Evolutionary conservation across 2,888 invertebrate genomes (phyloP).

Genomic region (Pristionchus fissidentatus): DNA sequence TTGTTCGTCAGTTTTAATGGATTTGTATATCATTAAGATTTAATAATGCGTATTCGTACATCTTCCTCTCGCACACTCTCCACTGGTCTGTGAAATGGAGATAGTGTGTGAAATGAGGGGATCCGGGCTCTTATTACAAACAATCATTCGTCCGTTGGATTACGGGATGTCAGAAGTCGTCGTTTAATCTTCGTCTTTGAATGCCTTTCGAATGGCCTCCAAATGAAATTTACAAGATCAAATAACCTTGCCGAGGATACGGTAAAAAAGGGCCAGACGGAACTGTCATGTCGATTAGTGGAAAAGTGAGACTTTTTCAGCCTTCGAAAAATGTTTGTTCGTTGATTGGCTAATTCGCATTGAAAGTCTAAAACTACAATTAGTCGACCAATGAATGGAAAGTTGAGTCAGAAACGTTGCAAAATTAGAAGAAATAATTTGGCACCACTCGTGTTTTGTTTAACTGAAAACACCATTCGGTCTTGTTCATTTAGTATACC

Average conservation of each 20-base stretch:
- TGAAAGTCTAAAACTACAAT: neutral
- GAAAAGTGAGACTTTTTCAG: neutral
- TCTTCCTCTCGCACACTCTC: too few species aligned
- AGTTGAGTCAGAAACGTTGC: neutral
- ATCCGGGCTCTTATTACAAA: too few species aligned
- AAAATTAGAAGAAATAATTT: neutral
- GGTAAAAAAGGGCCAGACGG: neutral
- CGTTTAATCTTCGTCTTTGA: too few species aligned
- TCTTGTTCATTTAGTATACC: too few species aligned
- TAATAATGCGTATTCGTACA: too few species aligned
- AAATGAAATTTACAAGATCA: neutral
- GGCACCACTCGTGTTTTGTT: neutral
- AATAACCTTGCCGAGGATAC: neutral
- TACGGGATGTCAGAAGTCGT: too few species aligned
- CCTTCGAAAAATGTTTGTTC: neutral
- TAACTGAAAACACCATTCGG: neutral
- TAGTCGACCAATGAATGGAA: neutral
- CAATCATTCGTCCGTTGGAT: too few species aligned
- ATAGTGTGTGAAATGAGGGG: too few species aligned
- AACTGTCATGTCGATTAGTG: constrained; percentile 9
- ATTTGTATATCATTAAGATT: too few species aligned
- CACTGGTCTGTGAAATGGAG: too few species aligned
- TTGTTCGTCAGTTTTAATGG: too few species aligned
- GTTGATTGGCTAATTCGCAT: neutral
- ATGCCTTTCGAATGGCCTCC: neutral